Evolutionary conservation across 2,113 vertebrate species (phyloP).

Genomic region (Bos taurus): DNA sequence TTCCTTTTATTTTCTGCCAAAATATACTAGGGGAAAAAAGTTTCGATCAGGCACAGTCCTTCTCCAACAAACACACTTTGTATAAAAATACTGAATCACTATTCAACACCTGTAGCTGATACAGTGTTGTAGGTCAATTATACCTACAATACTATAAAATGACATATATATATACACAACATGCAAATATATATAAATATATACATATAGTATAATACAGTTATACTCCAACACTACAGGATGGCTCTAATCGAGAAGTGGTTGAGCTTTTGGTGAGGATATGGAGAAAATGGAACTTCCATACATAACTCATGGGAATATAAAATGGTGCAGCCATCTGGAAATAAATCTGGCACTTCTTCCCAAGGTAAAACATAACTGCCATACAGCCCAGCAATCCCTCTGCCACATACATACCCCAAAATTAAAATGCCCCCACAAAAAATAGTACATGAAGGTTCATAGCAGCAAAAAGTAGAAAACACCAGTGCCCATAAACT

Average conservation of each 20-base stretch:
- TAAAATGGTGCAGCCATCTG: neutral
- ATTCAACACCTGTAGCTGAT: neutral
- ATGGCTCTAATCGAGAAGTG: neutral
- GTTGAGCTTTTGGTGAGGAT: neutral
- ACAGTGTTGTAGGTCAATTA: neutral
- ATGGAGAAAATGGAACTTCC: neutral
- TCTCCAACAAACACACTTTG: neutral
- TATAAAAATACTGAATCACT: neutral
- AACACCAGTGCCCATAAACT: neutral
- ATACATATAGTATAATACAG: neutral
- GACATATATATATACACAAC: neutral
- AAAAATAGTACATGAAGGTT: neutral
- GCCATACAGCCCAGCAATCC: neutral
- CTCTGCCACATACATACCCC: neutral
- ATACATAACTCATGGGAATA: neutral
- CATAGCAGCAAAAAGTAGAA: neutral
- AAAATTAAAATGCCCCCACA: neutral
- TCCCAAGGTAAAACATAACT: neutral
- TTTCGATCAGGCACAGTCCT: neutral
- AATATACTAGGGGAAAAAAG: neutral
- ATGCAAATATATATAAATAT: neutral
- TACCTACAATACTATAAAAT: neutral
- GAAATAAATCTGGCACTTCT: neutral
- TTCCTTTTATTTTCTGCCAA: neutral
- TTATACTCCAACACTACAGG: neutral